A percentile compares a stretch with the other conserved stretches of the same genome.
phyloP scores from a whole-genome alignment of 2,888 invertebrate genomes.

The Zaprionus obscuricornis region DNA sequence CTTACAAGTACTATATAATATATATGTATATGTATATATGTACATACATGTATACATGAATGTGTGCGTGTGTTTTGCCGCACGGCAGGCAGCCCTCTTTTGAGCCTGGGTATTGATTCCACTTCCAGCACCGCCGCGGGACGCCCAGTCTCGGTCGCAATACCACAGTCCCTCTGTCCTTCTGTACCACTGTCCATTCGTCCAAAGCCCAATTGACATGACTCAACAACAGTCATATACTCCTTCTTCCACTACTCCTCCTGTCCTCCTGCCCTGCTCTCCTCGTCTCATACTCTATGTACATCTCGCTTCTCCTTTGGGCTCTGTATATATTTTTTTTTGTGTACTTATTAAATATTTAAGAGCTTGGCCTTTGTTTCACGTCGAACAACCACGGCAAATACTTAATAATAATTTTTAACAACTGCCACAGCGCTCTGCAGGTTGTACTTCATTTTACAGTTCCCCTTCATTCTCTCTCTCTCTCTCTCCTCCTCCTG shows the following conservation, averaged over 20 bases:
- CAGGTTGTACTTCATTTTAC: conserved; percentile 60
- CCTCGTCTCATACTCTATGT: background rate
- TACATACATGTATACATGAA: background rate
- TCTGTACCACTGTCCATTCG: conserved; percentile 29
- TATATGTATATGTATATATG: background rate
- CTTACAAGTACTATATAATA: conserved; percentile 63
- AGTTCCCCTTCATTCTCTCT: conserved; percentile 17
- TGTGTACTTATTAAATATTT: conserved; percentile 76
- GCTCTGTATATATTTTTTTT: too few species aligned
- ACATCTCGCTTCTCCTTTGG: conserved; percentile 25
- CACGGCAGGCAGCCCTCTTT: conserved; percentile 49
- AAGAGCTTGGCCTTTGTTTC: conserved; percentile 76
- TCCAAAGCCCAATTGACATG: conserved; percentile 74
- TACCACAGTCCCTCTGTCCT: conserved; percentile 28
- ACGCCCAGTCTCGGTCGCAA: conserved; percentile 29
- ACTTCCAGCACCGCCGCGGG: conserved; percentile 56
- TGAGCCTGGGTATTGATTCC: conserved; percentile 69
- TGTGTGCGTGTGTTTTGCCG: conserved; percentile 4
- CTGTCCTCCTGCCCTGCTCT: background rate
- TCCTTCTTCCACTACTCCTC: background rate
- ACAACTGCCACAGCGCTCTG: conserved; percentile 58
- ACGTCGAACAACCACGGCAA: conserved; percentile 56
- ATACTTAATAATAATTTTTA: conserved; percentile 74
- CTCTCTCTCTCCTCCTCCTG: background rate
- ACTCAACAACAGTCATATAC: conserved; percentile 67